A percentile compares a stretch with the other conserved stretches of the same genome.
These are phyloP conservation scores for Callimorpha dominula DNA, from an alignment of 2,888 invertebrate species.

Conservation along the genomic window DNA sequence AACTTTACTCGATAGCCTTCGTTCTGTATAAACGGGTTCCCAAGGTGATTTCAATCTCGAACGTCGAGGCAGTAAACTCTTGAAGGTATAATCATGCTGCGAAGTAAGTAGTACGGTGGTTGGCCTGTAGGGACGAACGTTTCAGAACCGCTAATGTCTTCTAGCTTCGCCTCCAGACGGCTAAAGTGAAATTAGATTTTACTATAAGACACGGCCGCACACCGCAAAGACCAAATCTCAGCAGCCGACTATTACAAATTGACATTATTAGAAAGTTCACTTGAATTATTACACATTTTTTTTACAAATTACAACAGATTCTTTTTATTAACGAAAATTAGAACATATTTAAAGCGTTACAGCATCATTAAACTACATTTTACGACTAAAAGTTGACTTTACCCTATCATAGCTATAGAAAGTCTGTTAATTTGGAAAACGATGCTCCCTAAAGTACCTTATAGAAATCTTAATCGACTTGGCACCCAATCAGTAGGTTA, in stretches of 20 bases:
- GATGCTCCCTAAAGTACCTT: no score
- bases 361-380: no score
- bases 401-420: no score
- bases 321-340: no score
- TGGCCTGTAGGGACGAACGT: conserved; percentile 5
- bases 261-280: neutral
- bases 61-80: conserved; percentile 33
- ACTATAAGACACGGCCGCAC: neutral
- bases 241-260: neutral
- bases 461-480: neutral
- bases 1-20: conserved; percentile 57
- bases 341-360: no score
- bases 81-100: conserved; percentile 30
- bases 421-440: neutral
- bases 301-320: no score
- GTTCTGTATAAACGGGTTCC: conserved; percentile 47
- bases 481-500: neutral
- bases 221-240: neutral
- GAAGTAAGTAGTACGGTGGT: conserved; percentile 20
- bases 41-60: conserved; percentile 46
- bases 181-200: neutral
- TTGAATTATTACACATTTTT: neutral
- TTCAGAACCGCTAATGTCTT: conserved; percentile 13
- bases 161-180: conserved; percentile 6
- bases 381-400: no score